Conservation (phyloP, 2,113 vertebrate species). For the Alectura lathami region DNA sequence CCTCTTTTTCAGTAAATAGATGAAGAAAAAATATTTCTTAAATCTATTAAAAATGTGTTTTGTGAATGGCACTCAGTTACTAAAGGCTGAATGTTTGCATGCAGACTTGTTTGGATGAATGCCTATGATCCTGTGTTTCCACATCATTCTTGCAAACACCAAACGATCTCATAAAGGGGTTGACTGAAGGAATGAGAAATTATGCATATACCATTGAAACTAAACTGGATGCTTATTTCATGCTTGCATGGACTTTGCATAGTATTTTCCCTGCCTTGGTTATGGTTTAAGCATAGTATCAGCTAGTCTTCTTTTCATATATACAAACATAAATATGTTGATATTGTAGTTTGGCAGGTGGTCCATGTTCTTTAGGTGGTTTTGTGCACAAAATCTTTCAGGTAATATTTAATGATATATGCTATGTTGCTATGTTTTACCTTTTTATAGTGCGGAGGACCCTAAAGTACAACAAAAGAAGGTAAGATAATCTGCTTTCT, state of each 20-base stretch:
- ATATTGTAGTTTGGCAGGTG: neutral
- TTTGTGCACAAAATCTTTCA: neutral
- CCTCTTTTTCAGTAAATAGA: neutral
- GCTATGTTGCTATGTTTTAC: constrained; percentile 23
- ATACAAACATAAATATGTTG: neutral
- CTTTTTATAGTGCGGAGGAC: constrained; percentile 85
- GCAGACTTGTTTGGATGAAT: neutral
- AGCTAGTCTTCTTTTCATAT: neutral
- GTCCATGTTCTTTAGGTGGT: neutral
- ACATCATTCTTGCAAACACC: neutral
- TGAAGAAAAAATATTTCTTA: neutral
- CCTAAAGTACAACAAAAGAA: constrained; percentile 88
- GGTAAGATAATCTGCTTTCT: constrained; percentile 70
- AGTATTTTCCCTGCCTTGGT: neutral
- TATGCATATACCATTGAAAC: neutral
- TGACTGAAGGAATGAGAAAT: neutral
- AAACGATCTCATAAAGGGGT: neutral
- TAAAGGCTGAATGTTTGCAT: neutral
- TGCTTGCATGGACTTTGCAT: neutral
- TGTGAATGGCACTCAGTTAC: neutral
- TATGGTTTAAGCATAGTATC: neutral
- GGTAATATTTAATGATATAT: neutral
- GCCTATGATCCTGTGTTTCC: neutral
- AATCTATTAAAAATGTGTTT: neutral
- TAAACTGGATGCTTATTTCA: neutral